Percentiles rank a stretch among this genome's conserved stretches.
Evolutionary conservation across 2,113 vertebrate genomes (phyloP).

Genomic region (Cinclus mexicanus): DNA sequence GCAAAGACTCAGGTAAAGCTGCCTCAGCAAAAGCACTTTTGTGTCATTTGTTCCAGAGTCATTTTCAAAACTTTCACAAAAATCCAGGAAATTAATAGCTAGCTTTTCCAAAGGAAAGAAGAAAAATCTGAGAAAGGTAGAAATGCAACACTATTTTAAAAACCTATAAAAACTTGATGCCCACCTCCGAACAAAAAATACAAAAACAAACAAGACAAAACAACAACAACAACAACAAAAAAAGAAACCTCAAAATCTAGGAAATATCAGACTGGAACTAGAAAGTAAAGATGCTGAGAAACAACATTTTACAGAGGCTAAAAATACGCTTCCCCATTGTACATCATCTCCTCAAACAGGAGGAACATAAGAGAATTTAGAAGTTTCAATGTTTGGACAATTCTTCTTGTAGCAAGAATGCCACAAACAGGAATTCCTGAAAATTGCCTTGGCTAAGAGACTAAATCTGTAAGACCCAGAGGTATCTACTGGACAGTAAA

Average conservation of each 20-base stretch:
- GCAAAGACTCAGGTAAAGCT: background rate
- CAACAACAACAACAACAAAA: background rate
- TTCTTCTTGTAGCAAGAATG: background rate
- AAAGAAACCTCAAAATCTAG: background rate
- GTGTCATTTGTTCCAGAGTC: background rate
- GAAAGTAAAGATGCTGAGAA: background rate
- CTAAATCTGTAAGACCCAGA: background rate
- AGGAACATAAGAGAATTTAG: background rate
- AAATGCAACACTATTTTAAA: background rate
- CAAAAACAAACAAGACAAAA: background rate
- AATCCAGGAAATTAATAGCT: background rate
- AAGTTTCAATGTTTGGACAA: background rate
- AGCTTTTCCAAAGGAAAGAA: background rate
- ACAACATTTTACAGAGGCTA: background rate
- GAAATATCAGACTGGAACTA: background rate
- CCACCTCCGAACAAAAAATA: background rate
- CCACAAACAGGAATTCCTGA: background rate
- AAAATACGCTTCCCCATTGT: background rate
- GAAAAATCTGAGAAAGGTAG: background rate
- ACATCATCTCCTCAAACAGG: background rate
- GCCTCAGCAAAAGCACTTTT: background rate
- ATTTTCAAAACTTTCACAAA: background rate
- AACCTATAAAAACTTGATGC: background rate
- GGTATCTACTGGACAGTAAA: background rate
- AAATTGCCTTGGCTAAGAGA: background rate